phyloP scores from a whole-genome alignment of 2,888 invertebrate species.

The Drosophila affinis region DNA sequence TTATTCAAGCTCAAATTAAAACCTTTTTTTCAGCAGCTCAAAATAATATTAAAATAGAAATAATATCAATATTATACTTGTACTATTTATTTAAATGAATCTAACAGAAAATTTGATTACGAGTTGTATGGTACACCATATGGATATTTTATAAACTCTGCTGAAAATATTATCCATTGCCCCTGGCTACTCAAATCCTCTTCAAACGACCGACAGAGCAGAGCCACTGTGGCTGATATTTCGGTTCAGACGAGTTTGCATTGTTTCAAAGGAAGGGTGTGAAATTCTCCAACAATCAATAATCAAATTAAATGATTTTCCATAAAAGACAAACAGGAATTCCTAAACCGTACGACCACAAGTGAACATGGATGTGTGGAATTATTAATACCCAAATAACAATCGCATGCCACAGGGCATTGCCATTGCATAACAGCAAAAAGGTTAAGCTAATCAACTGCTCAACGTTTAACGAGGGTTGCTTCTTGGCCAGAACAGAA shows the following conservation, averaged over 20 bases:
- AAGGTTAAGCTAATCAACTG: constrained; percentile 75
- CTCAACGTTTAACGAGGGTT: constrained; percentile 66
- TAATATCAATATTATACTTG: too few species aligned
- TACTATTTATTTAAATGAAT: too few species aligned
- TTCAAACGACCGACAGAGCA: too few species aligned
- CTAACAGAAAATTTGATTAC: too few species aligned
- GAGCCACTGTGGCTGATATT: too few species aligned
- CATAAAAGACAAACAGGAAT: constrained; percentile 8
- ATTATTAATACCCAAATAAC: constrained; percentile 50
- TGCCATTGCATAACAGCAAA: constrained; percentile 35
- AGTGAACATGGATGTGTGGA: constrained; percentile 29
- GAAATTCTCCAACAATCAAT: constrained; percentile 15
- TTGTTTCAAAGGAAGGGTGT: neutral
- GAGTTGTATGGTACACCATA: too few species aligned
- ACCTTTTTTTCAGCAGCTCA: too few species aligned
- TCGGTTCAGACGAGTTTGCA: neutral
- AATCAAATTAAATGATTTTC: constrained; percentile 20
- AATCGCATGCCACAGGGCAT: constrained; percentile 28
- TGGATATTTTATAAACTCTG: too few species aligned
- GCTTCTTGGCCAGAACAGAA: constrained; percentile 26
- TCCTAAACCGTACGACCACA: neutral
- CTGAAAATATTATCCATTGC: too few species aligned
- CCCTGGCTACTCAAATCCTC: too few species aligned
- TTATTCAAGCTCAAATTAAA: too few species aligned
- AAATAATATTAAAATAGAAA: too few species aligned